Percentiles rank a stretch among this genome's conserved stretches.
These are phyloP conservation scores for Xylocampa areola DNA, from an alignment of 2,888 invertebrate genomes.

Conservation along the genomic window DNA sequence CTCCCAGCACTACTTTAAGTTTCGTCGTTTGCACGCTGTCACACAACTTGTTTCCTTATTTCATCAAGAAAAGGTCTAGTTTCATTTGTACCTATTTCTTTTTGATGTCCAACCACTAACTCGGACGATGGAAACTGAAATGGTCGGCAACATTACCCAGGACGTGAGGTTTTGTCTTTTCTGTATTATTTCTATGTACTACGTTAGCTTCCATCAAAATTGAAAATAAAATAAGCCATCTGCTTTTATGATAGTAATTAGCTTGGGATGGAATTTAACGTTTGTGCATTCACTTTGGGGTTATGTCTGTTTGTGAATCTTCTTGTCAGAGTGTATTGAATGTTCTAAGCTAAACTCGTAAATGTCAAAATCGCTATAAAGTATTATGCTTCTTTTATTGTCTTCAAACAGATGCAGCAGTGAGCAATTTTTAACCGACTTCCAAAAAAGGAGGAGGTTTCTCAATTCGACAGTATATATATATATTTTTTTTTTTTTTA, in stretches of 20 bases:
- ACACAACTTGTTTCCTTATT: slow-evolving; percentile 2
- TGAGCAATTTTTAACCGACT: no score
- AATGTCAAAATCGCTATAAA: no score
- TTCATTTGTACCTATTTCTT: slow-evolving; percentile 9
- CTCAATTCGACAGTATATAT: no score
- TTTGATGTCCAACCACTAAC: slow-evolving; percentile 43
- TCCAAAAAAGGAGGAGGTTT: no score
- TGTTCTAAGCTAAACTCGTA: not conserved
- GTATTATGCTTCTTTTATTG: no score
- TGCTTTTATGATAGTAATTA: slow-evolving; percentile 37
- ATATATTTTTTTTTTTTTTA: no score
- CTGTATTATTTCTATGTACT: slow-evolving; percentile 17
- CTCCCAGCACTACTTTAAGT: slow-evolving; percentile 16
- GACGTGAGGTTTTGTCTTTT: slow-evolving; percentile 29
- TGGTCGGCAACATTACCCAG: slow-evolving; percentile 39
- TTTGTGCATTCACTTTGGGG: slow-evolving; percentile 21
- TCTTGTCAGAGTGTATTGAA: not conserved
- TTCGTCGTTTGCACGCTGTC: not conserved
- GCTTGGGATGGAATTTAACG: slow-evolving; percentile 14
- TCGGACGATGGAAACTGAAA: slow-evolving; percentile 41
- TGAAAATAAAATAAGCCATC: slow-evolving; percentile 29
- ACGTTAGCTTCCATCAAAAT: slow-evolving; percentile 28
- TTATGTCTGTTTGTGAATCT: not conserved
- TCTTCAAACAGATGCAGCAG: no score
- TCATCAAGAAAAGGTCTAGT: not conserved